These are phyloP conservation scores for Heliothis subflexa DNA, from an alignment of 1,140 invertebrate genomes.

Conservation along the genomic window DNA sequence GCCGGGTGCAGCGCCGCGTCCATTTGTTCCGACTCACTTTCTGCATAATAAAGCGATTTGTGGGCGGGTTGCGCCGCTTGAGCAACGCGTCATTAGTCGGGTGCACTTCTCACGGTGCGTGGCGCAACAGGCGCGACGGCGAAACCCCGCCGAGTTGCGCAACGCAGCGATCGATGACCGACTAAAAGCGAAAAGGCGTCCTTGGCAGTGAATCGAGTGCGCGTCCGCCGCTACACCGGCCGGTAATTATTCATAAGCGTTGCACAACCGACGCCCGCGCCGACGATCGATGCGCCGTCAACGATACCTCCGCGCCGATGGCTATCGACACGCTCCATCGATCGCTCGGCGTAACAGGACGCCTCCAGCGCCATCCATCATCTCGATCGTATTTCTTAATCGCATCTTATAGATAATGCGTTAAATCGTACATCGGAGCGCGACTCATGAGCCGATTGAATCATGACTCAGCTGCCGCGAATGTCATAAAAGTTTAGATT, in stretches of 20 bases:
- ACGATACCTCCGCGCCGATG: conserved; percentile 50
- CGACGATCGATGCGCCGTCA: conserved; percentile 46
- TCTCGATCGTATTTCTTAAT: conserved; percentile 61
- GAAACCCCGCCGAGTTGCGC: conserved; percentile 53
- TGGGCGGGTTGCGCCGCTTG: conserved; percentile 53
- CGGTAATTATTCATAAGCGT: conserved; percentile 61
- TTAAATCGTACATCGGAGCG: conserved; percentile 45
- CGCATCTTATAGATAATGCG: conserved; percentile 49
- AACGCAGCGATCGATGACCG: conserved; percentile 59
- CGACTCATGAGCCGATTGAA: conserved; percentile 36
- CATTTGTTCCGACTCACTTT: conserved; percentile 62
- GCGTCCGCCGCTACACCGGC: conserved; percentile 54
- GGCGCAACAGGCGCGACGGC: conserved; percentile 56
- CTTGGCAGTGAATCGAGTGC: conserved; percentile 67
- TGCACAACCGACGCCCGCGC: conserved; percentile 57
- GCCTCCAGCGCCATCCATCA: conserved; percentile 60
- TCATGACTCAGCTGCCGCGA: conserved; percentile 52
- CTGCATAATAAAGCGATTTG: conserved; percentile 64
- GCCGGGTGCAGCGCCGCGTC: conserved; percentile 36
- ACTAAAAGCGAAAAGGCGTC: conserved; percentile 68
- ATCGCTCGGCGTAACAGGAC: conserved; percentile 54
- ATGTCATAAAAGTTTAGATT: conserved; percentile 57
- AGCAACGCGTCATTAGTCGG: conserved; percentile 59
- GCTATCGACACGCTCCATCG: conserved; percentile 56
- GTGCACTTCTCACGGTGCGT: conserved; percentile 50